These are phyloP conservation scores for Rhynchotus rufescens DNA, from an alignment of 2,797 vertebrate species.

Conservation along the genomic window DNA sequence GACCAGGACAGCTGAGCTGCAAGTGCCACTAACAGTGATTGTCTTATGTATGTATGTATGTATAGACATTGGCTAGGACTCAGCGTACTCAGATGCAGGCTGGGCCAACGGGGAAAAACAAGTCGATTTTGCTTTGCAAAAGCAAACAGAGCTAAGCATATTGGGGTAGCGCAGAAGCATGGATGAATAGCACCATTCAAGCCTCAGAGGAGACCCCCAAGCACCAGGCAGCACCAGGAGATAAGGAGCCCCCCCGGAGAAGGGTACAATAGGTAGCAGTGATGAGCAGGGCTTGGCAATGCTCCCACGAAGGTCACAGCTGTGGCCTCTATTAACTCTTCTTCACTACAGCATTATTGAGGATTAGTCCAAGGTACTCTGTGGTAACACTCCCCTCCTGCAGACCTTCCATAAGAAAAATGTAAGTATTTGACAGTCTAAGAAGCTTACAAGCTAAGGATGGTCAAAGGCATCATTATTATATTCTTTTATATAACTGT, in stretches of 20 bases:
- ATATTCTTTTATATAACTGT: background rate
- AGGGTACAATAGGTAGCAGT: conserved; percentile 59
- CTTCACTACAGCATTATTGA: conserved; percentile 46
- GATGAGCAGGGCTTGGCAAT: background rate
- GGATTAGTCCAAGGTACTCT: background rate
- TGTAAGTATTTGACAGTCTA: background rate
- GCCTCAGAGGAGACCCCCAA: conserved; percentile 40
- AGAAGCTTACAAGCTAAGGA: background rate
- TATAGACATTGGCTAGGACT: background rate
- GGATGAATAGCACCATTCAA: conserved; percentile 32
- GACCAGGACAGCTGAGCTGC: background rate
- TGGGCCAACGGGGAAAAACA: background rate
- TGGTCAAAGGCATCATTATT: conserved; percentile 30
- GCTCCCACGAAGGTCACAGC: conserved; percentile 51
- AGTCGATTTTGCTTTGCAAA: background rate
- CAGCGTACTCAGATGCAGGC: background rate
- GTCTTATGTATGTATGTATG: fast-evolving
- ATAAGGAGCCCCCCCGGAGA: background rate
- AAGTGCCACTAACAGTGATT: background rate
- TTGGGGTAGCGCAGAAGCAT: background rate
- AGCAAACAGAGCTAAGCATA: background rate
- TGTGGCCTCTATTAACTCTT: conserved; percentile 52
- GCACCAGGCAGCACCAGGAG: conserved; percentile 63
- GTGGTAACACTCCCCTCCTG: background rate
- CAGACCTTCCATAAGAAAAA: conserved; percentile 14